Evolutionary conservation across 1,140 invertebrate species (phyloP).

Genomic region (Calosoma granatense): DNA sequence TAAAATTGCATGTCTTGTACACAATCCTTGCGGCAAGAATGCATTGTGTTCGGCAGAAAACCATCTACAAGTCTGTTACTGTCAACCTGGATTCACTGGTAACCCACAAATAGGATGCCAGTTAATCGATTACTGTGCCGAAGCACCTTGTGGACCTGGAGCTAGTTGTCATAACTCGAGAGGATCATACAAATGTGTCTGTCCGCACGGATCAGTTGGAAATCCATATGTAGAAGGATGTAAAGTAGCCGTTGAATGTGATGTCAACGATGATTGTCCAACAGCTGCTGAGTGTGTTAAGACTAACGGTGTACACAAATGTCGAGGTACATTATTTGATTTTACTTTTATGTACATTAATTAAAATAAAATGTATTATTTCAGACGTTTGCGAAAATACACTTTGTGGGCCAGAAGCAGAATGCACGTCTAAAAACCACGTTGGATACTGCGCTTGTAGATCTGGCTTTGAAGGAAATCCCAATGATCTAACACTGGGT

Average conservation of each 20-base stretch:
- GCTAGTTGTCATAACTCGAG: conserved; percentile 72
- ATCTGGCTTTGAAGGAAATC: conserved; percentile 64
- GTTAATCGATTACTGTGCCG: conserved; percentile 67
- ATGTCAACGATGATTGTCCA: conserved; percentile 67
- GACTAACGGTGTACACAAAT: conserved; percentile 27
- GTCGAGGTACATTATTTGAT: conserved; percentile 21
- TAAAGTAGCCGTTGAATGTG: conserved; percentile 63
- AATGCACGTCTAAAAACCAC: conserved; percentile 64
- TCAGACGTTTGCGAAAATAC: conserved; percentile 67
- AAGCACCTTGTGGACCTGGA: conserved; percentile 68
- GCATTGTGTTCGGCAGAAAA: conserved; percentile 71
- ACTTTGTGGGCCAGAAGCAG: conserved; percentile 71
- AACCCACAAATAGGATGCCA: conserved; percentile 58
- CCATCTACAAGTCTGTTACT: conserved; percentile 64
- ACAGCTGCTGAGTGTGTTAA: conserved; percentile 55
- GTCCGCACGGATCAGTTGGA: conserved; percentile 65
- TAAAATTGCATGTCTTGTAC: conserved; percentile 69
- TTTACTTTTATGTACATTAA: conserved; percentile 15
- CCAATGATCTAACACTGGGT: conserved; percentile 54
- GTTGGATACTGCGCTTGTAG: conserved; percentile 65
- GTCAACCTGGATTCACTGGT: conserved; percentile 77
- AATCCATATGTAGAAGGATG: conserved; percentile 76
- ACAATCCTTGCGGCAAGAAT: conserved; percentile 73
- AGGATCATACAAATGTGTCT: conserved; percentile 71
- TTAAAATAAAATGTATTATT: too few relatives aligned